Conservation (phyloP, 2,888 invertebrate species). For the Stramonita haemastoma region DNA sequence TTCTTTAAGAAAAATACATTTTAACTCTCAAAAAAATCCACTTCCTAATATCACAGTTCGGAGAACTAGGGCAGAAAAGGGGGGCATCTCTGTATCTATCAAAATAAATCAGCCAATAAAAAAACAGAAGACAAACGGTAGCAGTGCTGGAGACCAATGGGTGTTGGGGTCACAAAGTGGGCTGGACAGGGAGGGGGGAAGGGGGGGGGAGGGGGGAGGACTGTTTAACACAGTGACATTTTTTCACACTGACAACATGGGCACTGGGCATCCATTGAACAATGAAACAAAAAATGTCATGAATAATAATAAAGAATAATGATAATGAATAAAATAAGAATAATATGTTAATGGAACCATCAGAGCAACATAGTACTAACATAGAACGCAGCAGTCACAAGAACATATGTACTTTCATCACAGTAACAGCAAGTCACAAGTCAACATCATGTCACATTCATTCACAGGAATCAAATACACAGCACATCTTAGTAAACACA, state of each 20-base stretch:
- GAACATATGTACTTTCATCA: too few relatives aligned
- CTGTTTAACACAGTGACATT: not conserved
- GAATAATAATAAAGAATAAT: not conserved
- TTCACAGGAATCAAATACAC: too few relatives aligned
- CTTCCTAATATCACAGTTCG: too few relatives aligned
- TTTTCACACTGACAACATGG: not conserved
- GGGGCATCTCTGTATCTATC: too few relatives aligned
- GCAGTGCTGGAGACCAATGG: not conserved
- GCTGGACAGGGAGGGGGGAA: not conserved
- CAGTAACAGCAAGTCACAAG: too few relatives aligned
- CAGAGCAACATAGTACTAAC: slow-evolving; percentile 61
- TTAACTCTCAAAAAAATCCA: too few relatives aligned
- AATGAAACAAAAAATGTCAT: not conserved
- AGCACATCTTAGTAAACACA: too few relatives aligned
- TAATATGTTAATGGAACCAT: slow-evolving; percentile 52
- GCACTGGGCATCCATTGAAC: not conserved
- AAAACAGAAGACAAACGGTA: not conserved
- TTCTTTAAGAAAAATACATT: too few relatives aligned
- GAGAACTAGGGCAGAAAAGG: too few relatives aligned
- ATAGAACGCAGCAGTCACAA: too few relatives aligned
- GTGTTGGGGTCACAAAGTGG: not conserved
- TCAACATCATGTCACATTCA: too few relatives aligned
- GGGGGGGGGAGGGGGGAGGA: not conserved
- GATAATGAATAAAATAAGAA: not conserved
- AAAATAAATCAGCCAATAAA: not conserved